A percentile compares a stretch with the other conserved stretches of the same genome.
Conservation (phyloP, 2,888 invertebrate species). For the Spodoptera exigua region DNA sequence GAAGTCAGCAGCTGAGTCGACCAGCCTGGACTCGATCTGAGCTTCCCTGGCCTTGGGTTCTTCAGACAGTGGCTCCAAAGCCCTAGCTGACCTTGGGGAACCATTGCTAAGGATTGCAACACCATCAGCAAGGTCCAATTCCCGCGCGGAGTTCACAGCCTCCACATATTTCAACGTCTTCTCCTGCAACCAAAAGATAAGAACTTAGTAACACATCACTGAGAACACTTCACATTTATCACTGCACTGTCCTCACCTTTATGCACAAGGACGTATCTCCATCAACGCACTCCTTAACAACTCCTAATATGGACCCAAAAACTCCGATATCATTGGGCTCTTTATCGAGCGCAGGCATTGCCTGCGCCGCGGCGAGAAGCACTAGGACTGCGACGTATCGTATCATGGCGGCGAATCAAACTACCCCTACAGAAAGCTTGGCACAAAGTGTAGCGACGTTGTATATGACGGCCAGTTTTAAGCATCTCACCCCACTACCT, state of each 20-base stretch:
- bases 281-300: conserved; percentile 92
- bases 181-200: conserved; percentile 90
- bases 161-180: conserved; percentile 93
- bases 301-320: conserved; percentile 88
- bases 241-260: conserved; percentile 88
- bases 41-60: conserved; percentile 93
- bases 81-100: conserved; percentile 89
- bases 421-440: conserved; percentile 84
- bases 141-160: conserved; percentile 84
- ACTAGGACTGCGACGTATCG: conserved; percentile 84
- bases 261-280: conserved; percentile 92
- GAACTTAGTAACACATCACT: conserved; percentile 66
- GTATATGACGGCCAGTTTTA: conserved; percentile 84
- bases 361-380: conserved; percentile 83
- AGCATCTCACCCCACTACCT: conserved; percentile 85
- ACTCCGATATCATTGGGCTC: conserved; percentile 84
- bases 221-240: conserved; percentile 62
- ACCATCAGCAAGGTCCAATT: conserved; percentile 90
- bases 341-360: conserved; percentile 87
- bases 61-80: conserved; percentile 91
- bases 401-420: conserved; percentile 81
- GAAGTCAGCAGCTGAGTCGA: conserved; percentile 93
- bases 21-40: conserved; percentile 92
- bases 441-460: conserved; percentile 82
- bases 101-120: conserved; percentile 87